Percentiles rank a stretch among this genome's conserved stretches.
Conservation (phyloP, 1,140 invertebrate genomes). For the Andricus grossulariae region DNA sequence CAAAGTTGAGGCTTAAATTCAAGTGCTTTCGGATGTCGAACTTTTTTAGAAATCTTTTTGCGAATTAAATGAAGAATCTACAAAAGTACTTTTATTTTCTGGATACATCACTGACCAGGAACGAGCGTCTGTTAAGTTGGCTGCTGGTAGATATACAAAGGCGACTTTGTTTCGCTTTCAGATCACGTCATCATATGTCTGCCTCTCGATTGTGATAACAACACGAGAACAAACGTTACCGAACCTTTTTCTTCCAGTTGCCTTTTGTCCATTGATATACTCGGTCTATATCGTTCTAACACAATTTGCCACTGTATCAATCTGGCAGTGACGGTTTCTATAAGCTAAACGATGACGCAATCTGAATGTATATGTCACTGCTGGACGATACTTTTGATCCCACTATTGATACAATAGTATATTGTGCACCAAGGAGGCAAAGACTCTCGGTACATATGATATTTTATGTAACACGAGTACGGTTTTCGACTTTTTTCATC, state of each 20-base stretch:
- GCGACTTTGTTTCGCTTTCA: conserved; percentile 62
- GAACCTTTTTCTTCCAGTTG: conserved; percentile 33
- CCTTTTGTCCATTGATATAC: conserved; percentile 29
- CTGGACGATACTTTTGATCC: neutral
- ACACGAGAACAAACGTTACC: conserved; percentile 35
- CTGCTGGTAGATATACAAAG: conserved; percentile 53
- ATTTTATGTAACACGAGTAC: too few relatives aligned
- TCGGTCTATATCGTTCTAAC: conserved; percentile 27
- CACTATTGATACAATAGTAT: too few relatives aligned
- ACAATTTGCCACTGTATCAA: conserved; percentile 26
- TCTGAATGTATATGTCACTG: neutral
- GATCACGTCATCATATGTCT: conserved; percentile 43
- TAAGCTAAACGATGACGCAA: conserved; percentile 15
- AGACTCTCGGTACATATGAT: too few relatives aligned
- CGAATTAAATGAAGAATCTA: too few relatives aligned
- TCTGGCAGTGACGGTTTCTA: conserved; percentile 8
- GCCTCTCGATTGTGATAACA: conserved; percentile 19
- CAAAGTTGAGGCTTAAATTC: too few relatives aligned
- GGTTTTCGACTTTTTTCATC: too few relatives aligned
- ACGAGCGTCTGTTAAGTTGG: neutral
- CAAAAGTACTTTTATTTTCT: too few relatives aligned
- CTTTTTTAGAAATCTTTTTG: too few relatives aligned
- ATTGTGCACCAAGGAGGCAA: too few relatives aligned
- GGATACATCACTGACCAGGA: too few relatives aligned
- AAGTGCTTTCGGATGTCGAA: too few relatives aligned